phyloP scores from a whole-genome alignment of 2,797 vertebrate genomes.

The Sparus aurata region DNA sequence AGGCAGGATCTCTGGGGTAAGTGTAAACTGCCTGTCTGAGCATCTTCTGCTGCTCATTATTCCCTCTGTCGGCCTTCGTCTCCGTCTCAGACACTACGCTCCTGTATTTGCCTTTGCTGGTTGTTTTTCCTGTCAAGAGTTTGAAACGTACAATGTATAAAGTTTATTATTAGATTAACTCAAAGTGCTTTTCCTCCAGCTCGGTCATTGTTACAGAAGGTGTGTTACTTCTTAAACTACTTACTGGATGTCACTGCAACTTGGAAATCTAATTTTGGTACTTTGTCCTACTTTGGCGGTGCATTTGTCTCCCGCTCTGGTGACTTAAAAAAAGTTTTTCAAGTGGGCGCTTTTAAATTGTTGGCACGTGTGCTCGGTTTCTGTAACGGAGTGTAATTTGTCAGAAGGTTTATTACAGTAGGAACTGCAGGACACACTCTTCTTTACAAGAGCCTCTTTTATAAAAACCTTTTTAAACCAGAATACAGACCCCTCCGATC shows the following conservation, averaged over 20 bases:
- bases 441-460: neutral
- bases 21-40: neutral
- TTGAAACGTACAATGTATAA: slow-evolving; percentile 14
- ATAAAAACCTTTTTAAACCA: neutral
- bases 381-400: neutral
- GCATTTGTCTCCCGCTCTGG: slow-evolving; percentile 12
- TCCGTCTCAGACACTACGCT: neutral
- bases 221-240: slow-evolving; percentile 20
- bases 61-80: neutral
- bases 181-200: neutral
- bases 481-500: neutral
- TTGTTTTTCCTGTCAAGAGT: slow-evolving; percentile 9
- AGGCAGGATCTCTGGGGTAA: no score
- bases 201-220: neutral
- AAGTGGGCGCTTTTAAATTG: neutral
- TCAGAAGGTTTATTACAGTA: neutral
- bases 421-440: neutral
- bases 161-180: slow-evolving; percentile 10
- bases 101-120: neutral
- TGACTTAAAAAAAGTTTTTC: slow-evolving; percentile 7
- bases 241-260: slow-evolving; percentile 3
- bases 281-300: neutral
- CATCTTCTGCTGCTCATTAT: neutral
- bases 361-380: neutral
- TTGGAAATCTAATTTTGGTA: slow-evolving; percentile 13